Conservation (phyloP, 1,140 invertebrate genomes). For the Trichomalopsis sarcophagae region DNA sequence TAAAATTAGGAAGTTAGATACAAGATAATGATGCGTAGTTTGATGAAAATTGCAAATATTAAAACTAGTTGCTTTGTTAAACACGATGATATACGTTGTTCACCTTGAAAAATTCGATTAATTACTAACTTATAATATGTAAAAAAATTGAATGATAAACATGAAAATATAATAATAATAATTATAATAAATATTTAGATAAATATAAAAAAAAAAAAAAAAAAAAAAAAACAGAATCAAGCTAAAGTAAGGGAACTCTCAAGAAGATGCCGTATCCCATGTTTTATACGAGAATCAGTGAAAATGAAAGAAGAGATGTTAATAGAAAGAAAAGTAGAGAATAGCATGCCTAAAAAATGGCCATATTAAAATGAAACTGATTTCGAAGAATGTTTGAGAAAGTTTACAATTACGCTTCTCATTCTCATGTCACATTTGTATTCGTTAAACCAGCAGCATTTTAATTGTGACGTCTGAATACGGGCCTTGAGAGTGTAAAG, state of each 20-base stretch:
- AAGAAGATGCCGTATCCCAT: neutral
- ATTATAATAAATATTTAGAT: neutral
- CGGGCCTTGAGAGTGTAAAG: slow-evolving; percentile 58
- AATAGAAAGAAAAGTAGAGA: neutral
- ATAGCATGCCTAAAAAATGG: slow-evolving; percentile 56
- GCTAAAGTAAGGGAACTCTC: neutral
- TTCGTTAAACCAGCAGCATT: slow-evolving; percentile 65
- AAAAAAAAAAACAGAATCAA: neutral
- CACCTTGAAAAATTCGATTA: slow-evolving; percentile 20
- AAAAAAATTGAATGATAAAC: neutral
- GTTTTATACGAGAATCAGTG: neutral
- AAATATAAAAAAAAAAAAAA: neutral
- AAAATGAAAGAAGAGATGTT: neutral
- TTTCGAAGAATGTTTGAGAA: slow-evolving; percentile 60
- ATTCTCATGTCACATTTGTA: slow-evolving; percentile 57
- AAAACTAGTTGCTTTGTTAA: slow-evolving; percentile 12
- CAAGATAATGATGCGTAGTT: neutral
- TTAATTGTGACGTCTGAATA: slow-evolving; percentile 64
- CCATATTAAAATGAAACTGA: slow-evolving; percentile 66
- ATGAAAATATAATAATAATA: neutral
- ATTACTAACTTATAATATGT: neutral
- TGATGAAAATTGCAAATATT: neutral
- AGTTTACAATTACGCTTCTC: slow-evolving; percentile 16
- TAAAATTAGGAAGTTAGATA: neutral
- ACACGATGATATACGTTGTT: neutral